These are phyloP conservation scores for Falco punctatus DNA, from an alignment of 2,113 vertebrate species.

Conservation along the genomic window DNA sequence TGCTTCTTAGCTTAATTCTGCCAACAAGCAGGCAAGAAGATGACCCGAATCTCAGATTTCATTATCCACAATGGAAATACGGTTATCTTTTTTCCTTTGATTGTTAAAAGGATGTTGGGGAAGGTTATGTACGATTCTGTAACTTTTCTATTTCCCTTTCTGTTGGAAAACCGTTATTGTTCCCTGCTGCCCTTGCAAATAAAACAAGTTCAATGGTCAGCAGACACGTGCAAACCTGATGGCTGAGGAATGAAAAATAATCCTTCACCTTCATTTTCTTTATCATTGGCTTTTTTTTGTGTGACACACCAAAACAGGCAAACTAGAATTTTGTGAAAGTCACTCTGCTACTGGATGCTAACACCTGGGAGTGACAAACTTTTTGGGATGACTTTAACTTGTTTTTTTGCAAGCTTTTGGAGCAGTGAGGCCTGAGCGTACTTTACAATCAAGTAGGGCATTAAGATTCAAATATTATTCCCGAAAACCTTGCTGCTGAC, in stretches of 20 bases:
- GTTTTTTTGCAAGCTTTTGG: background rate
- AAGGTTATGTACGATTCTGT: background rate
- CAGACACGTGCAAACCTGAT: background rate
- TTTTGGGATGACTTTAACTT: background rate
- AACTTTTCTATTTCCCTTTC: slow-evolving; percentile 31
- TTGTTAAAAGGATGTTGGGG: background rate
- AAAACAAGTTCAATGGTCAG: background rate
- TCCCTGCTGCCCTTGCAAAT: slow-evolving; percentile 8
- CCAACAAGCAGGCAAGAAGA: background rate
- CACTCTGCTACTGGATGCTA: background rate
- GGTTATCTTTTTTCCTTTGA: slow-evolving; percentile 27
- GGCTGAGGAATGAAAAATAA: slow-evolving; percentile 16
- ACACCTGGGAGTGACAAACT: background rate
- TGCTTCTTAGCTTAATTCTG: background rate
- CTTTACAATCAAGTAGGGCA: background rate
- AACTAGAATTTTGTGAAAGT: background rate
- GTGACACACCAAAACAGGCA: background rate
- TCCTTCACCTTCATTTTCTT: background rate
- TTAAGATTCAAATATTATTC: background rate
- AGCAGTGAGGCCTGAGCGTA: background rate
- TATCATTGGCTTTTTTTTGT: background rate
- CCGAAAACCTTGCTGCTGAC: background rate
- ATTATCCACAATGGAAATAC: background rate
- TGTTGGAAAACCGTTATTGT: background rate
- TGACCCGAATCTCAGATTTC: background rate